Evolutionary conservation across 2,888 invertebrate genomes (phyloP).

Genomic region (Monopis laevigella): DNA sequence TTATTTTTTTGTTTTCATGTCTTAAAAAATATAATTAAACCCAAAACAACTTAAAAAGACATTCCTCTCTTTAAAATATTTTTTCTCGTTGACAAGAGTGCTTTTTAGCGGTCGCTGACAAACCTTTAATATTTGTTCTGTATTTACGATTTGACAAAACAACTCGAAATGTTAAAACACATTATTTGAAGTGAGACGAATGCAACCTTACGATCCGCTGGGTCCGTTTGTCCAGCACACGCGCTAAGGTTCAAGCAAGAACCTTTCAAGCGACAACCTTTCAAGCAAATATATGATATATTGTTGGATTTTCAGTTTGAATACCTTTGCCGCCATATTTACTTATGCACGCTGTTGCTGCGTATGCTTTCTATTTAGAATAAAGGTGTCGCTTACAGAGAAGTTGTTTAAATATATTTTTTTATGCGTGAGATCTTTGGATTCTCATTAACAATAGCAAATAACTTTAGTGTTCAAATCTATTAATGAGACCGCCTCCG

Average conservation of each 20-base stretch:
- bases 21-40: no score
- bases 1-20: no score
- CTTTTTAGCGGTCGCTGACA: conserved; percentile 35
- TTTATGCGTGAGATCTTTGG: no score
- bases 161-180: conserved; percentile 67
- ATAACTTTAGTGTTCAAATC: no score
- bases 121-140: conserved; percentile 57
- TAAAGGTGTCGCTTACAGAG: conserved; percentile 5
- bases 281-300: conserved; percentile 49
- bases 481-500: no score
- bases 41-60: no score
- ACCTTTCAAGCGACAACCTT: conserved; percentile 51
- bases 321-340: conserved; percentile 41
- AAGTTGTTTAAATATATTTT: conserved; percentile 7
- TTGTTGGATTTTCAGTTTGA: conserved; percentile 53
- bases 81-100: conserved; percentile 32
- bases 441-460: no score
- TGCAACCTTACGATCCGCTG: conserved; percentile 58
- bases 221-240: conserved; percentile 61
- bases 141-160: conserved; percentile 68
- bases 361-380: conserved; percentile 29
- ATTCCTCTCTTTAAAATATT: no score
- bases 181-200: conserved; percentile 66
- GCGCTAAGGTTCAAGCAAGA: conserved; percentile 45
- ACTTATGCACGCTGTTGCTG: conserved; percentile 26